Evolutionary conservation across 2,113 vertebrate species (phyloP).

Genomic region (Alaudala cheleensis): DNA sequence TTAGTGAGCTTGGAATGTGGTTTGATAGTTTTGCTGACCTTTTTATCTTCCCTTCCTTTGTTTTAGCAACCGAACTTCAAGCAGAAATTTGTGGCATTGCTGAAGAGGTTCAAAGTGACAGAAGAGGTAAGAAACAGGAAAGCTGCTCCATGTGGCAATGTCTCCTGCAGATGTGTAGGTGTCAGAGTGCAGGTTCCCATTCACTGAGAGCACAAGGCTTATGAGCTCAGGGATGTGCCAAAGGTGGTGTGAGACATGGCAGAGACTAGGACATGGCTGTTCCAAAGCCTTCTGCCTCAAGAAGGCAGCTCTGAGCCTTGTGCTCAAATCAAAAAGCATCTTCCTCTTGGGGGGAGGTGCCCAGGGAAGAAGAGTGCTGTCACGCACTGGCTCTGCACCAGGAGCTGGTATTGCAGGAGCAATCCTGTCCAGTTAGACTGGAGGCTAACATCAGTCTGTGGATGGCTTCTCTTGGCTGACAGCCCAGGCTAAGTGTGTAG

Average conservation of each 20-base stretch:
- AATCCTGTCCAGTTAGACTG: neutral
- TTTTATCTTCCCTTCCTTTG: neutral
- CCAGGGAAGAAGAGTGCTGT: neutral
- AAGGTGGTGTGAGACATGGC: neutral
- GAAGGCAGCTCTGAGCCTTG: neutral
- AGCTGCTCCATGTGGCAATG: neutral
- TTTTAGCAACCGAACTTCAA: constrained; percentile 98
- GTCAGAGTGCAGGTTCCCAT: too few species aligned
- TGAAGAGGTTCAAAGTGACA: constrained; percentile 92
- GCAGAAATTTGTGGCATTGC: constrained; percentile 93
- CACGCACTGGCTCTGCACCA: neutral
- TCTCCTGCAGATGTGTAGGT: neutral
- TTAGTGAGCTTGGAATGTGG: neutral
- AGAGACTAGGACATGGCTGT: neutral
- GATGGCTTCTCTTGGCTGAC: neutral
- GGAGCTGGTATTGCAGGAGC: neutral
- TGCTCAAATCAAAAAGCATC: neutral
- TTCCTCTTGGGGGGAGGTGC: neutral
- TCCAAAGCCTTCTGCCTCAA: neutral
- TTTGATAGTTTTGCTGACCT: neutral
- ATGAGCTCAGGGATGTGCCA: neutral
- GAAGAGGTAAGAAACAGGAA: constrained; percentile 85
- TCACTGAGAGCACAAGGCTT: neutral
- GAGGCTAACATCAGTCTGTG: neutral
- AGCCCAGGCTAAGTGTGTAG: neutral